These are phyloP conservation scores for Aelia acuminata DNA, from an alignment of 2,888 invertebrate genomes.

Conservation along the genomic window DNA sequence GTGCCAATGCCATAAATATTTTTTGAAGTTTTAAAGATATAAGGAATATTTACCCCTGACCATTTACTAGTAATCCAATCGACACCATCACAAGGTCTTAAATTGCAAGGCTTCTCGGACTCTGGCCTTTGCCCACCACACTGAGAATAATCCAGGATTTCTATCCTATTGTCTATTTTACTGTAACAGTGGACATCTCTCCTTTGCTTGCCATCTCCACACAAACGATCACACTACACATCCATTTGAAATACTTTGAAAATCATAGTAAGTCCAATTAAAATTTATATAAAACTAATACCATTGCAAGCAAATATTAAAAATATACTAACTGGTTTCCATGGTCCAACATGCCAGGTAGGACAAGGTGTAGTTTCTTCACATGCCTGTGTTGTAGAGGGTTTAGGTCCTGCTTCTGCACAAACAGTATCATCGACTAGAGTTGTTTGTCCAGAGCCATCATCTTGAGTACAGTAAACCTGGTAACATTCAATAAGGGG, in stretches of 20 bases:
- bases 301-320: constrained; percentile 16
- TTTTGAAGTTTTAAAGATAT: constrained; percentile 27
- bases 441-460: constrained; percentile 79
- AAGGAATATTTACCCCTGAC: constrained; percentile 81
- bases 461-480: constrained; percentile 85
- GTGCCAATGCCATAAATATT: constrained; percentile 45
- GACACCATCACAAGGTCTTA: constrained; percentile 90
- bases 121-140: constrained; percentile 79
- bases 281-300: neutral
- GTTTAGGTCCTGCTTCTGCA: constrained; percentile 79
- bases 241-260: constrained; percentile 52
- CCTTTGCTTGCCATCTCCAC: constrained; percentile 88
- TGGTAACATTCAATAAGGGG: constrained; percentile 63
- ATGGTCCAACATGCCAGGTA: constrained; percentile 88
- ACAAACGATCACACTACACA: constrained; percentile 87
- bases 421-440: constrained; percentile 84
- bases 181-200: constrained; percentile 86
- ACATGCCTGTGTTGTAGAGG: constrained; percentile 79
- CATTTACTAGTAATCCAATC: constrained; percentile 92
- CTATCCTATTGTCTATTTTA: constrained; percentile 76
- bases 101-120: constrained; percentile 78
- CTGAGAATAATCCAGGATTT: constrained; percentile 77
- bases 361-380: constrained; percentile 86
- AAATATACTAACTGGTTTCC: constrained; percentile 83
- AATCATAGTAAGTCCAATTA: constrained; percentile 51